Conservation (phyloP, 1,140 invertebrate species). For the Bombus picipes region DNA sequence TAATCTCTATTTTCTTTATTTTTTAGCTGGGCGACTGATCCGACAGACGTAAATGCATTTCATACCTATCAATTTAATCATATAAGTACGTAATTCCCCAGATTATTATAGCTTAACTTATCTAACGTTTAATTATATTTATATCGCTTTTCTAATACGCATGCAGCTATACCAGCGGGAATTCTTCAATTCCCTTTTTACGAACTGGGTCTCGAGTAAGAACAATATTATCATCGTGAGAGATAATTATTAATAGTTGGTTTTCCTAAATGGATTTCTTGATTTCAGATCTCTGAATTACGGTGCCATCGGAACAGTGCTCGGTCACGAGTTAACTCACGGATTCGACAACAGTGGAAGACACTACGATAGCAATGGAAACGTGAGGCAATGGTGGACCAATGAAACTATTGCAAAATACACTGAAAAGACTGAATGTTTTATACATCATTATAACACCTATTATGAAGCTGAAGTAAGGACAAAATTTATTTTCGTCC, state of each 20-base stretch:
- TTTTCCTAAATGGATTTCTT: background rate
- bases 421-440: conserved; percentile 90
- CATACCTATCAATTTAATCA: conserved; percentile 89
- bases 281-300: conserved; percentile 89
- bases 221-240: conserved; percentile 2
- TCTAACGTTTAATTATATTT: background rate
- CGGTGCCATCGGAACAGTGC: conserved; percentile 90
- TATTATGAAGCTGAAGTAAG: conserved; percentile 84
- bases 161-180: conserved; percentile 88
- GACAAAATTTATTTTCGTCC: too few species aligned
- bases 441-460: conserved; percentile 93
- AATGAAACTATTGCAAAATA: conserved; percentile 87
- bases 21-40: conserved; percentile 87
- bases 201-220: conserved; percentile 79
- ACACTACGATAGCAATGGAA: conserved; percentile 88
- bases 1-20: conserved; percentile 7
- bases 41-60: conserved; percentile 89
- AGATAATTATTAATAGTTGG: background rate
- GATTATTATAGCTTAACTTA: background rate
- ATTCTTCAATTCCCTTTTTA: conserved; percentile 90
- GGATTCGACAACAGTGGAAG: conserved; percentile 92
- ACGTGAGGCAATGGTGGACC: conserved; percentile 93
- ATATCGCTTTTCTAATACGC: conserved; percentile 59
- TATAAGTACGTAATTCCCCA: conserved; percentile 85
- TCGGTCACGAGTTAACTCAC: conserved; percentile 94